Percentiles rank a stretch among this genome's conserved stretches.
phyloP scores from a whole-genome alignment of 1,140 invertebrate genomes.

The Drosophila murphyi region DNA sequence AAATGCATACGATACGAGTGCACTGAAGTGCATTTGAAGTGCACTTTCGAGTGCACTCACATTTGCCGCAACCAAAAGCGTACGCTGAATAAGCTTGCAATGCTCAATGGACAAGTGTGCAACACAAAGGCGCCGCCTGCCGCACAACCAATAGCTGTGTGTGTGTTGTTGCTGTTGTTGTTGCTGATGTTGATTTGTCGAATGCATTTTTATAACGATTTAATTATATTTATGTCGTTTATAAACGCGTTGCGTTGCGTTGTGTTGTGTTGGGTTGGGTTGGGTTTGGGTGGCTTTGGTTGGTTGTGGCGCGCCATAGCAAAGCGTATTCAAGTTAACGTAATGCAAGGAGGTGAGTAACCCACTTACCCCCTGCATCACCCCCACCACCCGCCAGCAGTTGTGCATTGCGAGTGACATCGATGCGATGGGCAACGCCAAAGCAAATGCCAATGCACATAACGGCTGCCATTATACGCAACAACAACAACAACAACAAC shows the following conservation, averaged over 20 bases:
- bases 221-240: slow-evolving; percentile 77
- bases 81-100: slow-evolving; percentile 30
- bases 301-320: slow-evolving; percentile 42
- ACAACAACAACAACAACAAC: slow-evolving; percentile 42
- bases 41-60: slow-evolving; percentile 1
- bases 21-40: not conserved
- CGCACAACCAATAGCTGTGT: slow-evolving; percentile 2
- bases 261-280: not conserved
- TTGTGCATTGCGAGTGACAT: not conserved
- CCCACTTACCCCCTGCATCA: not conserved
- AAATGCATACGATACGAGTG: slow-evolving; percentile 34
- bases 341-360: slow-evolving; percentile 60
- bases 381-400: not conserved
- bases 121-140: not conserved
- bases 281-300: not conserved
- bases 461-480: slow-evolving; percentile 77
- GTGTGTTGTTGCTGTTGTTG: slow-evolving; percentile 8
- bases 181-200: slow-evolving; percentile 26
- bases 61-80: not conserved
- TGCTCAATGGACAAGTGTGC: slow-evolving; percentile 51
- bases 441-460: slow-evolving; percentile 55
- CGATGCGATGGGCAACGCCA: not conserved
- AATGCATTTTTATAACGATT: slow-evolving; percentile 79
- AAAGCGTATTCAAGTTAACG: slow-evolving; percentile 64
- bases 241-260: not conserved